A percentile compares a stretch with the other conserved stretches of the same genome.
phyloP scores from a whole-genome alignment of 2,797 vertebrate genomes.

The Discoglossus pictus region DNA sequence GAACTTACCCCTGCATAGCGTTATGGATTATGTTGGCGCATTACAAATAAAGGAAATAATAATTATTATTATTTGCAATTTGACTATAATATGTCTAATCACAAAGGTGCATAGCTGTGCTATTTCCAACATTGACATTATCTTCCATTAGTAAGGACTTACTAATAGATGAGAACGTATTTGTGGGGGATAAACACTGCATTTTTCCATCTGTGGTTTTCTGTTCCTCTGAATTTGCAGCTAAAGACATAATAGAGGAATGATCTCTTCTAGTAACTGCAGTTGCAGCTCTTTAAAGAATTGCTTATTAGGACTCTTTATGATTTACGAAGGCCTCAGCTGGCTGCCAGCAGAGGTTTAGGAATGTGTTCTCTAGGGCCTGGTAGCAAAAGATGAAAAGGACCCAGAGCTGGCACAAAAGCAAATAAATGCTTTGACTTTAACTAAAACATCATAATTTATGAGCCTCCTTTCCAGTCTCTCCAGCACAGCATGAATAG shows the following conservation, averaged over 20 bases:
- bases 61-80: too few species aligned
- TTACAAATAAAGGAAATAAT: too few species aligned
- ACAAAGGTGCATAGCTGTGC: too few species aligned
- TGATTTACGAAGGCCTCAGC: conserved; percentile 75
- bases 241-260: conserved; percentile 65
- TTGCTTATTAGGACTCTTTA: conserved; percentile 68
- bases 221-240: conserved; percentile 64
- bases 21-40: too few species aligned
- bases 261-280: conserved; percentile 66
- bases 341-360: conserved; percentile 72
- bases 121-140: too few species aligned
- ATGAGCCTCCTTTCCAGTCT: conserved; percentile 56
- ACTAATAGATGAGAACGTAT: too few species aligned
- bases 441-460: conserved; percentile 76
- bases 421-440: conserved; percentile 74
- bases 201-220: conserved; percentile 49
- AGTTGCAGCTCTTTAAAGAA: conserved; percentile 69
- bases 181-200: conserved; percentile 9
- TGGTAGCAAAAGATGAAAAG: conserved; percentile 73
- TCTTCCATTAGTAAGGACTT: too few species aligned
- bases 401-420: conserved; percentile 73
- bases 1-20: too few species aligned
- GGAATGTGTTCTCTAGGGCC: conserved; percentile 71
- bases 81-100: too few species aligned
- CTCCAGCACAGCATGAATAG: conserved; percentile 47